These are phyloP conservation scores for Poeciliopsis infans DNA, from an alignment of 2,797 vertebrate species.

Conservation along the genomic window DNA sequence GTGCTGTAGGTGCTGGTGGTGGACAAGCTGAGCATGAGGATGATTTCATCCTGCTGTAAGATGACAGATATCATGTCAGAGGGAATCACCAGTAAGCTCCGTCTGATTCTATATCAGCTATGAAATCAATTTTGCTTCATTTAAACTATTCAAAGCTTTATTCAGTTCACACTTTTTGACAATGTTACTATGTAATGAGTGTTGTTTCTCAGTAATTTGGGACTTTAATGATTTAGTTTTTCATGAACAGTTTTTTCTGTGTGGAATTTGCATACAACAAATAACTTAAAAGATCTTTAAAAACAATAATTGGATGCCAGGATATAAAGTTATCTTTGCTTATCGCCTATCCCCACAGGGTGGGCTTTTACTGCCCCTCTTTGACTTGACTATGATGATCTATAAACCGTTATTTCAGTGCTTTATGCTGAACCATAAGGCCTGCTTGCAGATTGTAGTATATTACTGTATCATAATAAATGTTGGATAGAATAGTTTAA, in stretches of 20 bases:
- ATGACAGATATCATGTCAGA: constrained; percentile 99
- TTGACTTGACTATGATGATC: not conserved
- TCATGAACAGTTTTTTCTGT: not conserved
- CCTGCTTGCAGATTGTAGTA: not conserved
- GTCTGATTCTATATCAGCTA: not conserved
- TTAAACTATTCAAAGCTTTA: too few relatives aligned
- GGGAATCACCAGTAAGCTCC: constrained; percentile 93
- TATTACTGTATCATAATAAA: not conserved
- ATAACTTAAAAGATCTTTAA: not conserved
- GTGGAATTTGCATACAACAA: not conserved
- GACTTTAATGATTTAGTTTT: not conserved
- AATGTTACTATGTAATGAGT: not conserved
- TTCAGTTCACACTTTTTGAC: not conserved
- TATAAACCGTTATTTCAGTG: not conserved
- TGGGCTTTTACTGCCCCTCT: not conserved
- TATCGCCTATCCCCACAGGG: not conserved
- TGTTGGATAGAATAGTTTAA: not conserved
- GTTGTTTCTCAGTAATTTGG: not conserved
- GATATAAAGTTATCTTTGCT: not conserved
- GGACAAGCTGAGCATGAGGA: constrained; percentile 97
- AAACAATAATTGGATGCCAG: not conserved
- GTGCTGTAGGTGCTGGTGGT: constrained; percentile 91
- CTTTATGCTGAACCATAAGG: not conserved
- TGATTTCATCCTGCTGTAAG: constrained; percentile 97
- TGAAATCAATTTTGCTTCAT: not conserved